A percentile compares a stretch with the other conserved stretches of the same genome.
These are phyloP conservation scores for Danaus melanippus DNA, from an alignment of 1,140 invertebrate species.

Conservation along the genomic window DNA sequence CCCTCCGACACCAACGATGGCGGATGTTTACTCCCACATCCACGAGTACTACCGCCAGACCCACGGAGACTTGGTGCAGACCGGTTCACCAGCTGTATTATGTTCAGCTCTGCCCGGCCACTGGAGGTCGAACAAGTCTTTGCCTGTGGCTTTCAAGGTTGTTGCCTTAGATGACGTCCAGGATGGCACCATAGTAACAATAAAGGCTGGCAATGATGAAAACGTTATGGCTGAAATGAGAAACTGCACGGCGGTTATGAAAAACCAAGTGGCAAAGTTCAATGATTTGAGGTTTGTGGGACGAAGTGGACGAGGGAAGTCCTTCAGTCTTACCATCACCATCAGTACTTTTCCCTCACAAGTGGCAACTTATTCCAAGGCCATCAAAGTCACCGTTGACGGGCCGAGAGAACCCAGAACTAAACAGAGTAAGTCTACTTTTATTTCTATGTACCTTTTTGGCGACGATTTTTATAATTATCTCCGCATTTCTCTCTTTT, in stretches of 20 bases:
- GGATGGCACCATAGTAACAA: slow-evolving; percentile 94
- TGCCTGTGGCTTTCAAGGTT: slow-evolving; percentile 94
- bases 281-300: slow-evolving; percentile 98
- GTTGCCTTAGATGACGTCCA: slow-evolving; percentile 91
- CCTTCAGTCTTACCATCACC: slow-evolving; percentile 95
- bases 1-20: slow-evolving; percentile 72
- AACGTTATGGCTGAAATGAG: slow-evolving; percentile 95
- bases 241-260: slow-evolving; percentile 94
- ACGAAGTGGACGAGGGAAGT: slow-evolving; percentile 94
- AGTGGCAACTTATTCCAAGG: slow-evolving; percentile 95
- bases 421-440: slow-evolving; percentile 91
- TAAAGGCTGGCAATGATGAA: slow-evolving; percentile 96
- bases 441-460: slow-evolving; percentile 1
- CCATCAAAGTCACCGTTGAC: slow-evolving; percentile 99
- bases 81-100: slow-evolving; percentile 91
- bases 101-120: slow-evolving; percentile 92
- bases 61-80: slow-evolving; percentile 90
- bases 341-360: slow-evolving; percentile 92
- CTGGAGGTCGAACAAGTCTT: slow-evolving; percentile 97
- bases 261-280: slow-evolving; percentile 97
- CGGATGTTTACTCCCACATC: slow-evolving; percentile 80
- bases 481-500: no score
- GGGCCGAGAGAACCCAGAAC: slow-evolving; percentile 97
- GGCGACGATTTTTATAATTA: no score
- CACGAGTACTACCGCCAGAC: slow-evolving; percentile 88